Percentiles rank a stretch among this genome's conserved stretches.
Evolutionary conservation across 2,113 vertebrate species (phyloP).

Genomic region (Conger conger): DNA sequence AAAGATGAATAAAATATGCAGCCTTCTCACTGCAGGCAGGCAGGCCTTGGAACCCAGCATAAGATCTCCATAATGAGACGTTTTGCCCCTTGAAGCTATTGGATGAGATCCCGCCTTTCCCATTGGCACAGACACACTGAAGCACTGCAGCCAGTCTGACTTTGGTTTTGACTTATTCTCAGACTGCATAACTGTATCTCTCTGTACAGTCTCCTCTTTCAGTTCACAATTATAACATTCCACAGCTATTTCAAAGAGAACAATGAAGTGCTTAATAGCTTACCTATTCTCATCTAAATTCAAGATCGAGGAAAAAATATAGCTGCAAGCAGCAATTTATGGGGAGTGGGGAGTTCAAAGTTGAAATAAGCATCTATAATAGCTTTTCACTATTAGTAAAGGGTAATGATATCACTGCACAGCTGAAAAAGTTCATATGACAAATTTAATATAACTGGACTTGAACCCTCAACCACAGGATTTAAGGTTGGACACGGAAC

Average conservation of each 20-base stretch:
- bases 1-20: not conserved
- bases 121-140: not conserved
- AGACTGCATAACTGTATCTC: not conserved
- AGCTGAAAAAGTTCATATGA: too few species aligned
- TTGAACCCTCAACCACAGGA: too few species aligned
- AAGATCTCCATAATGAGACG: constrained; percentile 4
- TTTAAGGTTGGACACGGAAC: too few species aligned
- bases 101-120: not conserved
- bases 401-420: too few species aligned
- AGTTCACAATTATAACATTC: not conserved
- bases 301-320: not conserved
- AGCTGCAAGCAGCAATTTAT: too few species aligned
- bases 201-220: not conserved
- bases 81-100: not conserved
- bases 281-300: not conserved
- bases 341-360: too few species aligned
- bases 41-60: constrained; percentile 9
- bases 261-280: not conserved
- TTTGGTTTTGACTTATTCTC: not conserved
- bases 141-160: not conserved
- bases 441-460: too few species aligned
- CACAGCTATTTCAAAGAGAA: not conserved
- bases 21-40: not conserved
- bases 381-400: too few species aligned
- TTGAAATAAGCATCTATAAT: too few species aligned